A percentile compares a stretch with the other conserved stretches of the same genome.
Conservation (phyloP, 2,797 vertebrate species). For the Columba guinea region DNA sequence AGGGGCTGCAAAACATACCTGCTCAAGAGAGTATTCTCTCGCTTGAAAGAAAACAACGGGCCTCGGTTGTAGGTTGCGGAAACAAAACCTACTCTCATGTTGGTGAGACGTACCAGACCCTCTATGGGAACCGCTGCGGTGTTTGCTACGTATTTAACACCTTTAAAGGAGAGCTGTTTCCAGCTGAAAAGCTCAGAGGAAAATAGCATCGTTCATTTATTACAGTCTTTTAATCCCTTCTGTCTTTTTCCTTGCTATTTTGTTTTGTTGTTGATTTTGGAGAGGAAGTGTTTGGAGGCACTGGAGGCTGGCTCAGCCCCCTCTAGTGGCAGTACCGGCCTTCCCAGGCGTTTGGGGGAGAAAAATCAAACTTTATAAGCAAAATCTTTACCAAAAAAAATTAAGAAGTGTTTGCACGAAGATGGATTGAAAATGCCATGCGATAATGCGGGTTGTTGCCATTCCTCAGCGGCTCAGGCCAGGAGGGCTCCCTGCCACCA, state of each 20-base stretch:
- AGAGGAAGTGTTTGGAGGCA: not conserved
- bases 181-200: not conserved
- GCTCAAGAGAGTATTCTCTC: not conserved
- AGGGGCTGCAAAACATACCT: not conserved
- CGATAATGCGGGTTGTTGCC: not conserved
- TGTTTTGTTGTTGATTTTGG: constrained; percentile 1
- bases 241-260: not conserved
- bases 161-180: not conserved
- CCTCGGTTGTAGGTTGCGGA: not conserved
- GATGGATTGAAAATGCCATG: not conserved
- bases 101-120: accelerated
- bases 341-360: not conserved
- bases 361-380: not conserved
- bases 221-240: not conserved
- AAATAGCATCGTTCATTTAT: not conserved
- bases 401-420: not conserved
- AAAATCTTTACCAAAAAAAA: not conserved
- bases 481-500: constrained; percentile 11
- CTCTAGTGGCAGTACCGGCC: constrained; percentile 34
- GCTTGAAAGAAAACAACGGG: not conserved
- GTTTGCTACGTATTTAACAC: not conserved
- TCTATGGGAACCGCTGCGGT: not conserved
- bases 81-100: not conserved
- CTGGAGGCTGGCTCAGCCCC: constrained; percentile 8
- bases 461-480: not conserved